Evolutionary conservation across 2,113 vertebrate genomes (phyloP).

Genomic region (Syrrhaptes paradoxus): DNA sequence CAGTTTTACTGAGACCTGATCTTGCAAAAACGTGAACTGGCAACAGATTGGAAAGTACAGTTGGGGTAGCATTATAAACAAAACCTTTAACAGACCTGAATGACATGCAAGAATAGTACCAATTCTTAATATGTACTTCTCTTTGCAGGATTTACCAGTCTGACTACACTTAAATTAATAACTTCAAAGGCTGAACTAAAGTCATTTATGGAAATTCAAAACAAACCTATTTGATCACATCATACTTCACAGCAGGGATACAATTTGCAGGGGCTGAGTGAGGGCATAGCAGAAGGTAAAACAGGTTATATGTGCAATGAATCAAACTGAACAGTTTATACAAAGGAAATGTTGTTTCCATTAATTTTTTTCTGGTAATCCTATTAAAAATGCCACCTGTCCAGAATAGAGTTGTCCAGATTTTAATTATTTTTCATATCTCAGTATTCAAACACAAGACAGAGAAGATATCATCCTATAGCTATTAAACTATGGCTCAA

Average conservation of each 20-base stretch:
- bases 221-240: conserved; percentile 62
- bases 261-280: conserved; percentile 52
- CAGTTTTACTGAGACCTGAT: not conserved
- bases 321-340: conserved; percentile 71
- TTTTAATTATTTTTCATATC: conserved; percentile 55
- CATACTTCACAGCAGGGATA: conserved; percentile 53
- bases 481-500: not conserved
- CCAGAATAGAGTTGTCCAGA: conserved; percentile 41
- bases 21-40: not conserved
- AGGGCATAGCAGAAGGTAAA: conserved; percentile 43
- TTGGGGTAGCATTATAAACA: not conserved
- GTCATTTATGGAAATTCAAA: conserved; percentile 56
- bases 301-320: conserved; percentile 67
- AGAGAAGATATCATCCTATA: not conserved
- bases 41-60: not conserved
- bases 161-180: not conserved
- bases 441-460: conserved; percentile 9
- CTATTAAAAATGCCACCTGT: conserved; percentile 70
- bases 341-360: conserved; percentile 70
- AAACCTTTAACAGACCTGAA: not conserved
- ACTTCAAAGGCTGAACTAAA: conserved; percentile 35
- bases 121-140: not conserved
- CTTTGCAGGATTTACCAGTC: not conserved
- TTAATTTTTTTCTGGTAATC: conserved; percentile 69
- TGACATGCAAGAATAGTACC: not conserved